Conservation (phyloP, 1,140 invertebrate species). For the Gryon sp. region DNA sequence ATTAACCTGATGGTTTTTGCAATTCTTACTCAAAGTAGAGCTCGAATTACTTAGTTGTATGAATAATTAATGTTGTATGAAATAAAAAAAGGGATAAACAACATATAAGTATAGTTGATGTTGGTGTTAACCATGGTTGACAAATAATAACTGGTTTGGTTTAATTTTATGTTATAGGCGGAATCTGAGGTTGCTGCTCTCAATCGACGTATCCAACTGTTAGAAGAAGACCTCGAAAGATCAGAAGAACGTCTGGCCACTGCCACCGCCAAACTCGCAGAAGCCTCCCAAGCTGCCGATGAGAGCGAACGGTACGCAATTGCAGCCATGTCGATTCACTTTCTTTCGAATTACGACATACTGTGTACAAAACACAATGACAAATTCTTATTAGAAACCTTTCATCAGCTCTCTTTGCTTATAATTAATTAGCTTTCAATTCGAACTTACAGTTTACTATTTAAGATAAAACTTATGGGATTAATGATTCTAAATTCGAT, state of each 20-base stretch:
- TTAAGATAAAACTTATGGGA: no score
- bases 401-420: no score
- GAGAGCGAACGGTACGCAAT: constrained; percentile 98
- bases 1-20: no score
- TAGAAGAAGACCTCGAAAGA: constrained; percentile 99
- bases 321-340: not conserved
- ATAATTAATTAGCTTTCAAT: no score
- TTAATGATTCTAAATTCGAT: no score
- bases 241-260: constrained; percentile 98
- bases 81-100: no score
- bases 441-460: no score
- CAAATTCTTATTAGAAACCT: no score
- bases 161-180: constrained; percentile 85
- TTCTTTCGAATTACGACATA: not conserved
- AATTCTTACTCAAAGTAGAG: no score
- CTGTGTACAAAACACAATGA: not conserved
- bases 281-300: constrained; percentile 99
- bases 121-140: not conserved
- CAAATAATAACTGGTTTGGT: constrained; percentile 47
- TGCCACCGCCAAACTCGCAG: constrained; percentile 97
- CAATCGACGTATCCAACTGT: constrained; percentile 98
- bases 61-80: constrained; percentile 11
- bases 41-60: constrained; percentile 2
- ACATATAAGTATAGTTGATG: no score
- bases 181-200: constrained; percentile 99